Percentiles rank a stretch among this genome's conserved stretches.
Evolutionary conservation across 2,113 vertebrate species (phyloP).

Genomic region (Athene noctua): DNA sequence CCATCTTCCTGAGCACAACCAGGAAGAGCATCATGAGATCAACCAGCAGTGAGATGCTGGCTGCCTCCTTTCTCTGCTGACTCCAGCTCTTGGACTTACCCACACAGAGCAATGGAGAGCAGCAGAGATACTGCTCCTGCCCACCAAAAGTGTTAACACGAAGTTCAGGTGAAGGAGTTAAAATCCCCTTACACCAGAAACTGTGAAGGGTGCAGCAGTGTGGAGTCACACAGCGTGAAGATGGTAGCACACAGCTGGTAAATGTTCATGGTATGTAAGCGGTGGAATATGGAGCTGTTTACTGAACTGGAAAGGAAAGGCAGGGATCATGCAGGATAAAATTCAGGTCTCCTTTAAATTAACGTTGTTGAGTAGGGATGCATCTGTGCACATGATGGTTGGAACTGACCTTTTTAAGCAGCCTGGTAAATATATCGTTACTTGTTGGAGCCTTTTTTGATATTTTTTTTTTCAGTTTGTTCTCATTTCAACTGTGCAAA

Average conservation of each 20-base stretch:
- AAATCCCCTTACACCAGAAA: background rate
- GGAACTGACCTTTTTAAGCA: background rate
- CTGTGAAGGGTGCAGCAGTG: background rate
- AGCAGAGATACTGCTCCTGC: background rate
- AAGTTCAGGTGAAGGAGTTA: background rate
- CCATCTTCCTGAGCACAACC: background rate
- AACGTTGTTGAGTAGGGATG: rapidly evolving
- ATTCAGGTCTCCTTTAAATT: background rate
- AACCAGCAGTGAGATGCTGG: background rate
- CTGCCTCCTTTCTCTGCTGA: background rate
- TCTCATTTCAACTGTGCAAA: background rate
- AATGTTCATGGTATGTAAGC: background rate
- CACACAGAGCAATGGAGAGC: background rate
- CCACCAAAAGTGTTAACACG: background rate
- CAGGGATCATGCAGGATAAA: background rate
- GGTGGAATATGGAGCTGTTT: background rate
- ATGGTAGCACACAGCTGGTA: background rate
- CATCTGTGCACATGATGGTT: background rate
- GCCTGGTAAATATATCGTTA: background rate
- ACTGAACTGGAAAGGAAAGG: background rate
- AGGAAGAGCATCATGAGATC: background rate
- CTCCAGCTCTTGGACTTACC: background rate
- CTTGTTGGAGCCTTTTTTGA: background rate
- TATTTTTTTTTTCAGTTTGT: background rate
- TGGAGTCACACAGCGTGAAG: background rate